A percentile compares a stretch with the other conserved stretches of the same genome.
Evolutionary conservation across 92 coral and sea anemone genomes (phyloP).

Genomic region (Chrysogorgia sp.): DNA sequence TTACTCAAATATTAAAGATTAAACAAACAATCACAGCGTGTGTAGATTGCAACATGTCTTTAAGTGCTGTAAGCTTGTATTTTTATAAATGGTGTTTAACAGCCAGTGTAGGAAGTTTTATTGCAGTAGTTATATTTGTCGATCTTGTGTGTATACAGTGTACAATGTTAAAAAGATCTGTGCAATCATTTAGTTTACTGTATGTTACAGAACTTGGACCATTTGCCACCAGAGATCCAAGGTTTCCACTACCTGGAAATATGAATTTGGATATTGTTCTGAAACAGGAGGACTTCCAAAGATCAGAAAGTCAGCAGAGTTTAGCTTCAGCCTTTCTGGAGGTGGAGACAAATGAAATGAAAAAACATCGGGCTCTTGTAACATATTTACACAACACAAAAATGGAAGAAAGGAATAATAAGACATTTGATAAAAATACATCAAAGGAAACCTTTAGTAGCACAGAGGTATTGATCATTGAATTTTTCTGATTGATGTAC

Average conservation of each 20-base stretch:
- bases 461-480: too few relatives aligned
- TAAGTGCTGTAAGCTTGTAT: too few relatives aligned
- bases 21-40: too few relatives aligned
- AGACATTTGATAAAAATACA: not conserved
- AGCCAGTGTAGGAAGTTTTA: too few relatives aligned
- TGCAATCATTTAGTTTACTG: not conserved
- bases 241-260: constrained; percentile 96
- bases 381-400: constrained; percentile 64
- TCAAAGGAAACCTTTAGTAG: constrained; percentile 16
- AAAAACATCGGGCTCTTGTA: constrained; percentile 71
- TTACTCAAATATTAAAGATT: too few relatives aligned
- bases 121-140: too few relatives aligned
- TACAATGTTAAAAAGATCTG: too few relatives aligned
- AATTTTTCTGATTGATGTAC: too few relatives aligned
- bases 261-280: constrained; percentile 69
- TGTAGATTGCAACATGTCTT: too few relatives aligned
- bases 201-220: constrained; percentile 77
- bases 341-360: constrained; percentile 71
- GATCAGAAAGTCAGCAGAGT: constrained; percentile 20
- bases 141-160: too few relatives aligned
- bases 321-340: constrained; percentile 86
- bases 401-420: constrained; percentile 11
- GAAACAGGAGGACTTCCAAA: constrained; percentile 6
- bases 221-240: constrained; percentile 87
- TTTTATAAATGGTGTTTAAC: too few relatives aligned